Evolutionary conservation across 2,113 vertebrate species (phyloP).

Genomic region (Uropsilus gracilis): DNA sequence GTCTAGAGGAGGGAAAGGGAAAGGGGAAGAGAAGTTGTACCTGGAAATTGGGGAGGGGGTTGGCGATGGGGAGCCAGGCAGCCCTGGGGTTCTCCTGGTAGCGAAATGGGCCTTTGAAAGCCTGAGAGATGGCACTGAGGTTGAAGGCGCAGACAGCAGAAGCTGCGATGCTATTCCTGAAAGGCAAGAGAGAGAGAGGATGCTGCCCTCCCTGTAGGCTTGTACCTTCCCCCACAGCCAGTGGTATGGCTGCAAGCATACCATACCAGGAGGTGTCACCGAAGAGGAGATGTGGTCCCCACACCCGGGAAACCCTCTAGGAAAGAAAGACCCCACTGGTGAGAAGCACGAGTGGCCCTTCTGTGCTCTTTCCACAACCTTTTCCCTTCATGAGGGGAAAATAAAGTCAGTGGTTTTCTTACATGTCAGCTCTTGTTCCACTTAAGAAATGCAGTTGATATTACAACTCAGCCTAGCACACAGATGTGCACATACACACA

Average conservation of each 20-base stretch:
- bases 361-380: background rate
- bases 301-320: background rate
- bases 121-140: conserved; percentile 96
- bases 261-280: background rate
- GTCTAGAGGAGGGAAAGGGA: background rate
- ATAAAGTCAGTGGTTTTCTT: background rate
- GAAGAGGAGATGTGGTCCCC: background rate
- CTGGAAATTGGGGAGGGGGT: conserved; percentile 97
- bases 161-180: conserved; percentile 97
- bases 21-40: conserved; percentile 80
- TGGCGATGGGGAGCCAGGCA: conserved; percentile 95
- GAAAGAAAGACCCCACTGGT: background rate
- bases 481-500: background rate
- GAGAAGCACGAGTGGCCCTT: background rate
- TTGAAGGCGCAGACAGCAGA: conserved; percentile 99
- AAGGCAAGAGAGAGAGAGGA: conserved; percentile 69
- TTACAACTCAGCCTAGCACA: background rate
- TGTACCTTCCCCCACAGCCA: background rate
- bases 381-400: background rate
- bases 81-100: conserved; percentile 98
- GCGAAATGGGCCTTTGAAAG: conserved; percentile 97
- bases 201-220: background rate
- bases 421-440: background rate
- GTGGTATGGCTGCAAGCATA: background rate
- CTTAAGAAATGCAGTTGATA: background rate